These are phyloP conservation scores for Metopia argyrocephala DNA, from an alignment of 2,888 invertebrate species.

Conservation along the genomic window DNA sequence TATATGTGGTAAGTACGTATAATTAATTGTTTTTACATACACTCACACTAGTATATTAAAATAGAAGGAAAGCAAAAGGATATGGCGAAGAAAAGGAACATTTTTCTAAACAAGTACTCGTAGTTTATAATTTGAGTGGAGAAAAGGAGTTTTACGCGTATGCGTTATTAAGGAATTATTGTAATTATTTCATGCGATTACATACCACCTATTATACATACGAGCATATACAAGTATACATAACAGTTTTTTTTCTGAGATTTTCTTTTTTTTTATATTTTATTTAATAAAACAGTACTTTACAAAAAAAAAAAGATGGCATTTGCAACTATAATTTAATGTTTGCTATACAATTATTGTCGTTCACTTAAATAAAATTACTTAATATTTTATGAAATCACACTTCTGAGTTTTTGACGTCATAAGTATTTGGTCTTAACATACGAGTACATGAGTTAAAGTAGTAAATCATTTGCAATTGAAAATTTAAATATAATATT, in stretches of 20 bases:
- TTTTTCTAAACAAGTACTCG: not conserved
- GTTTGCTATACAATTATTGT: not conserved
- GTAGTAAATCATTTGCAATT: not conserved
- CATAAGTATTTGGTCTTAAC: constrained; percentile 19
- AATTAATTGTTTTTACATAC: constrained; percentile 34
- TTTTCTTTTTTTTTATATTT: too few relatives aligned
- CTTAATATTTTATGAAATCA: constrained; percentile 21
- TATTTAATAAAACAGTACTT: too few relatives aligned
- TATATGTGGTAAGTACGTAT: not conserved
- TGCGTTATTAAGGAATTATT: not conserved
- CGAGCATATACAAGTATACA: too few relatives aligned
- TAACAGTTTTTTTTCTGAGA: too few relatives aligned
- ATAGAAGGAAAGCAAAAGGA: not conserved
- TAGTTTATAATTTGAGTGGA: not conserved
- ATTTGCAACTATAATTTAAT: not conserved
- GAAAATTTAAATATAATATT: not conserved
- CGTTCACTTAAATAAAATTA: not conserved
- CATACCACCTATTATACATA: too few relatives aligned
- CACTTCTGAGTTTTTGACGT: not conserved
- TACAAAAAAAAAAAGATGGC: too few relatives aligned
- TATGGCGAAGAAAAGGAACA: not conserved
- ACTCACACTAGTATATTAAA: not conserved
- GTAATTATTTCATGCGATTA: too few relatives aligned
- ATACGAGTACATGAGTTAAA: not conserved
- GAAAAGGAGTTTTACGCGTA: not conserved